Conservation (phyloP, 2,797 vertebrate genomes). For the Mormyrus hasselquistii region DNA sequence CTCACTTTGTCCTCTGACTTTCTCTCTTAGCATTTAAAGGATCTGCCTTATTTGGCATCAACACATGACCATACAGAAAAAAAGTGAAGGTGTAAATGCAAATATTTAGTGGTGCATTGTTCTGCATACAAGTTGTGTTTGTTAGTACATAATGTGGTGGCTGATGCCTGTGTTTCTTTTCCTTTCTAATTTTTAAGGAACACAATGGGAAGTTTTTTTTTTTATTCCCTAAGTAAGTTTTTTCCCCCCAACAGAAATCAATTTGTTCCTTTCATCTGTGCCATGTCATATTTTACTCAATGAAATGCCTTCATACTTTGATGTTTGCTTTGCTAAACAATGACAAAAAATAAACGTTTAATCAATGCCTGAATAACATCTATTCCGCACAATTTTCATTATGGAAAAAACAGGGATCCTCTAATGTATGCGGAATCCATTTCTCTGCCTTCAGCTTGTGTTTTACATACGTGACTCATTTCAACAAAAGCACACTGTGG, state of each 20-base stretch:
- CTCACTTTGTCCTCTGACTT: slow-evolving; percentile 55
- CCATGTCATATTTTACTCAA: slow-evolving; percentile 66
- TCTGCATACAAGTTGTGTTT: slow-evolving; percentile 73
- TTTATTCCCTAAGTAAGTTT: slow-evolving; percentile 37
- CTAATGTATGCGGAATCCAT: background rate
- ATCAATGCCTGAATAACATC: slow-evolving; percentile 16
- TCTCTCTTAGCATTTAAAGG: slow-evolving; percentile 70
- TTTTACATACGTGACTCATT: background rate
- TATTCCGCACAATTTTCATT: slow-evolving; percentile 8
- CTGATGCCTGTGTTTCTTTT: slow-evolving; percentile 60
- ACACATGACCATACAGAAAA: slow-evolving; percentile 45
- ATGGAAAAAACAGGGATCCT: background rate
- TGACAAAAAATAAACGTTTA: slow-evolving; percentile 49
- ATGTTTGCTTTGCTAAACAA: slow-evolving; percentile 91
- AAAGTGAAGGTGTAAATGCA: slow-evolving; percentile 50
- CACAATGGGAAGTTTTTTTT: slow-evolving; percentile 38
- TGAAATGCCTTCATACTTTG: slow-evolving; percentile 84
- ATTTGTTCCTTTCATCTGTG: slow-evolving; percentile 70
- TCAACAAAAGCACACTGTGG: background rate
- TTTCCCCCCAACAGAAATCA: slow-evolving; percentile 46
- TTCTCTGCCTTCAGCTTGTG: background rate
- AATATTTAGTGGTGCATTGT: slow-evolving; percentile 68
- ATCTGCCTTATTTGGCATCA: slow-evolving; percentile 90
- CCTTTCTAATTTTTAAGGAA: slow-evolving; percentile 52
- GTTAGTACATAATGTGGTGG: slow-evolving; percentile 59